These are phyloP conservation scores for Argentina silus DNA, from an alignment of 2,797 vertebrate species.

Conservation along the genomic window DNA sequence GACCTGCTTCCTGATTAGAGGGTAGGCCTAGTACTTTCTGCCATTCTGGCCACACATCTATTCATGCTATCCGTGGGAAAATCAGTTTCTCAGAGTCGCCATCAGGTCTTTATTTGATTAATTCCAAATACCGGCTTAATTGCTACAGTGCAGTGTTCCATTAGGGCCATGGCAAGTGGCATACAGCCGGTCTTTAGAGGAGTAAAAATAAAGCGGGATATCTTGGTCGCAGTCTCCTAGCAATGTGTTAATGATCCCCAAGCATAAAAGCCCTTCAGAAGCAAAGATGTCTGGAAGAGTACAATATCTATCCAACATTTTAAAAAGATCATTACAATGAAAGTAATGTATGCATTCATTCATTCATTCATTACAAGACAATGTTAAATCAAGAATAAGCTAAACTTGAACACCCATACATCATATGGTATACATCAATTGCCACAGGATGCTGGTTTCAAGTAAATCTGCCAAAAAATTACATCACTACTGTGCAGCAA, in stretches of 20 bases:
- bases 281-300: neutral
- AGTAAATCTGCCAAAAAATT: neutral
- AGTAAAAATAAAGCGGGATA: constrained; percentile 46
- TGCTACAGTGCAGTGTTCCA: constrained; percentile 58
- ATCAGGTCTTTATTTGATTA: constrained; percentile 59
- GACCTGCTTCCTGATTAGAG: neutral
- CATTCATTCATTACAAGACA: neutral
- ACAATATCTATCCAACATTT: neutral
- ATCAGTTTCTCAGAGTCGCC: constrained; percentile 30
- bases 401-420: neutral
- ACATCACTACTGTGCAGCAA: neutral
- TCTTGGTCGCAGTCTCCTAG: constrained; percentile 53
- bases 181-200: constrained; percentile 42
- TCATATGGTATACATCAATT: neutral
- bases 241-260: constrained; percentile 45
- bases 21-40: neutral
- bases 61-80: constrained; percentile 32
- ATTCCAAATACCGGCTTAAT: constrained; percentile 68
- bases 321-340: constrained; percentile 11
- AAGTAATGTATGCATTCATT: neutral
- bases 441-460: neutral
- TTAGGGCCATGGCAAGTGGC: constrained; percentile 55
- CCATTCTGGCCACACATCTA: constrained; percentile 15
- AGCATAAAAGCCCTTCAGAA: neutral
- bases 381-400: no score